Evolutionary conservation across 2,888 invertebrate species (phyloP), one percentile per base, ranked within the genome.

Genomic region (Eupithecia pulchellata): DNA sequence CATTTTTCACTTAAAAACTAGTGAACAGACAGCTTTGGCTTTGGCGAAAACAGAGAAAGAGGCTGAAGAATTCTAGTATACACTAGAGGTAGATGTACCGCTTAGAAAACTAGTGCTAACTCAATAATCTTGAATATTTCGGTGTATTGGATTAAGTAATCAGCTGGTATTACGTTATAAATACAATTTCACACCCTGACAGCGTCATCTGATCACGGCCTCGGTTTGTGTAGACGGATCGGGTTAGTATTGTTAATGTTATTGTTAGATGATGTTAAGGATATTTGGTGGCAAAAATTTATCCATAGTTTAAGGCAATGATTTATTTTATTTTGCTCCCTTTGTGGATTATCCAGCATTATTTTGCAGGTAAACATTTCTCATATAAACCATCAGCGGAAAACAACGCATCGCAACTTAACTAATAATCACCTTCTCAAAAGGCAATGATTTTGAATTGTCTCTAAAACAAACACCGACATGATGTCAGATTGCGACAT

Each of bases 101-200:
- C n/a, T 42, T 42, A 6, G n/a, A 20, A 25, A 25, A 25, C 11
- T 13, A 4, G 25, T 52, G 25, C 52, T 52, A 52, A 52, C 52
- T 52, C 25, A 25, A 52, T 3, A 52, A 52, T 52, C 52, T 52
- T 52, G 25, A 52, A 52, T 25, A 25, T 25, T 52, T 52, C 52
- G 52, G 52, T 52, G 1, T 52, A n/a, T 52, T 25, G 25, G 11
- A 52, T 20, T 52, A 52, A 13, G 25, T 52, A 4, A 11, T 52
- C 11, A 57, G 8, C 29, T 57, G 6, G 17, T 2, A 20, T 20
- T 27, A 55, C 17, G 27, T 17, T 52, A 2, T 14, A 17, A 29
- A 57, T 57, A 57, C 27, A 29, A 57, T 57, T 57, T 57, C 57
- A 57, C 57, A 57, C 60, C 30, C 13, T 60, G 32, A 29, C 17